Percentiles rank a stretch among this genome's conserved stretches.
phyloP scores from a whole-genome alignment of 2,797 vertebrate species.

The Rhynchotus rufescens region DNA sequence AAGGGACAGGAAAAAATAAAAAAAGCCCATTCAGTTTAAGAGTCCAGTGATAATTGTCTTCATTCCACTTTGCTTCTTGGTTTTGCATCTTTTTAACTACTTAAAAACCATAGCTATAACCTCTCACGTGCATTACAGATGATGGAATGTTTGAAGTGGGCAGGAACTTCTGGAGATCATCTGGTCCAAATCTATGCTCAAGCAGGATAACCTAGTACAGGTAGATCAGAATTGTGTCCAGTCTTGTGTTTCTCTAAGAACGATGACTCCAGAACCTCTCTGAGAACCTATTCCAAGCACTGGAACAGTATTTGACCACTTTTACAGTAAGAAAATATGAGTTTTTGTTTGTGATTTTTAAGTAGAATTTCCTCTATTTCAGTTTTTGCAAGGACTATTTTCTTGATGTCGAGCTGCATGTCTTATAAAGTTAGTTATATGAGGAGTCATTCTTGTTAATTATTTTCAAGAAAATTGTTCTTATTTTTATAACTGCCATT shows the following conservation, averaged over 20 bases:
- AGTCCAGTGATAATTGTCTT: neutral
- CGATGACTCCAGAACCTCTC: neutral
- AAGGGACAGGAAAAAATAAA: neutral
- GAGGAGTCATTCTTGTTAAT: neutral
- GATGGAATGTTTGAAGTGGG: neutral
- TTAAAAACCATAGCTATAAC: neutral
- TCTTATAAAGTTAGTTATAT: neutral
- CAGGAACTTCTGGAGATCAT: neutral
- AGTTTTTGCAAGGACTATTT: neutral
- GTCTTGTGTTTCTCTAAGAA: neutral
- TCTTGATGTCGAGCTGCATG: neutral
- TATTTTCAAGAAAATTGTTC: slow-evolving; percentile 13
- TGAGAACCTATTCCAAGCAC: neutral
- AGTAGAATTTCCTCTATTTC: neutral
- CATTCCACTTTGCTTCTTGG: neutral
- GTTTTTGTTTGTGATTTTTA: neutral
- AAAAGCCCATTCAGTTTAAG: neutral
- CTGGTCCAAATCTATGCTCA: neutral
- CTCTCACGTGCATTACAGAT: neutral
- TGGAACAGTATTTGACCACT: neutral
- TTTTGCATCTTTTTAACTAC: neutral
- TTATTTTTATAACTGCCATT: slow-evolving; percentile 31
- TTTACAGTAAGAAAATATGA: neutral
- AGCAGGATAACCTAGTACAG: neutral
- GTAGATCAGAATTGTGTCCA: neutral